A percentile compares a stretch with the other conserved stretches of the same genome.
Conservation (phyloP, 2,113 vertebrate species). For the Pelecanus crispus region DNA sequence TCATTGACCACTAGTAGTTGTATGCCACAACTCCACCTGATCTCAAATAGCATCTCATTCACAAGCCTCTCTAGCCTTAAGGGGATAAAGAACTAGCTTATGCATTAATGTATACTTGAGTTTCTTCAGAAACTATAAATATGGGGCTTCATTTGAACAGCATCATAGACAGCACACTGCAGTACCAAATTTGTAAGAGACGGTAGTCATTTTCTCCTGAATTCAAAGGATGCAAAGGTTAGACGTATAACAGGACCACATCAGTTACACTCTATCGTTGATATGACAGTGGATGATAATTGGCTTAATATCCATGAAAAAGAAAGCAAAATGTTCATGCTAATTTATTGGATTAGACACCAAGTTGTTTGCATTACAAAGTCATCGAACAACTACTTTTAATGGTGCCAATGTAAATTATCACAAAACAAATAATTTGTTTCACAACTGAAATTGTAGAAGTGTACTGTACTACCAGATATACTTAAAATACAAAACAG, state of each 20-base stretch:
- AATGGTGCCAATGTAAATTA: neutral
- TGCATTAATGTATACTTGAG: neutral
- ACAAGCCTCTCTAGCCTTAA: neutral
- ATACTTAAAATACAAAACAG: neutral
- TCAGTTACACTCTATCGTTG: neutral
- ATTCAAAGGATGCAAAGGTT: neutral
- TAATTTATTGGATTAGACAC: neutral
- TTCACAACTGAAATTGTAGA: neutral
- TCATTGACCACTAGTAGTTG: accelerated
- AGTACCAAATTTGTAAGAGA: neutral
- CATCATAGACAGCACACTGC: neutral
- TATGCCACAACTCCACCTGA: neutral
- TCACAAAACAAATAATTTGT: neutral
- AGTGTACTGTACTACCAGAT: neutral
- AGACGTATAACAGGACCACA: neutral
- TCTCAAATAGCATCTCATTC: neutral
- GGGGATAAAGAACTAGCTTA: neutral
- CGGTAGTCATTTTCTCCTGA: neutral
- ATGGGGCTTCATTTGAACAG: neutral
- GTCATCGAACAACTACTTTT: neutral
- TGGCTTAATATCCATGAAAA: neutral
- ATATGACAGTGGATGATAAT: neutral
- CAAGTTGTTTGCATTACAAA: neutral
- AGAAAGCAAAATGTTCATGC: neutral
- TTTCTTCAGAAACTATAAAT: neutral